Percentiles rank a stretch among this genome's conserved stretches.
These are phyloP conservation scores for Hydrolagus affinis DNA, from an alignment of 2,113 vertebrate genomes.

Conservation along the genomic window DNA sequence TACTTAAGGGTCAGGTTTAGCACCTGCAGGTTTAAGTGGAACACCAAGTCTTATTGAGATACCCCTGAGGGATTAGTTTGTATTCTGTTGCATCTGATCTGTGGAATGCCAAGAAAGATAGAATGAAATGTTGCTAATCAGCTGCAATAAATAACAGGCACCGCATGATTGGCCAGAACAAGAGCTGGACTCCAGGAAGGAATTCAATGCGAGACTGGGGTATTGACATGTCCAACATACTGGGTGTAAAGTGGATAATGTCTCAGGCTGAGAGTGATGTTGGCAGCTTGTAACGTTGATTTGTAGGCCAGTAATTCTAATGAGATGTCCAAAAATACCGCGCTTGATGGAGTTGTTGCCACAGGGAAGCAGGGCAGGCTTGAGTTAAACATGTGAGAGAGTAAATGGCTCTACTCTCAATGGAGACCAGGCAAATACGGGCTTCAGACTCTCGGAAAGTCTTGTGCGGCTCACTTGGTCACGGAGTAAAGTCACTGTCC, in stretches of 20 bases:
- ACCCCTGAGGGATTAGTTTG: too few species aligned
- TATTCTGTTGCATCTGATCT: neutral
- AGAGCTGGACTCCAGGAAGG: neutral
- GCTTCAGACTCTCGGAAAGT: too few species aligned
- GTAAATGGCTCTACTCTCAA: neutral
- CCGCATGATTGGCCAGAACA: neutral
- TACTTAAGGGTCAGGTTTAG: too few species aligned
- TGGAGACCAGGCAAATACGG: neutral
- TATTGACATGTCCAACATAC: neutral
- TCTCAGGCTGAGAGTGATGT: neutral
- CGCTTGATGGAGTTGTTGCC: neutral
- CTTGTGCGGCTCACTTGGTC: too few species aligned
- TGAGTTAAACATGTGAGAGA: neutral
- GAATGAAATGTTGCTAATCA: neutral
- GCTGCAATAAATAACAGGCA: neutral
- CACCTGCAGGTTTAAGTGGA: too few species aligned
- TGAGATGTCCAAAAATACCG: neutral
- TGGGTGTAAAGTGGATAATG: neutral
- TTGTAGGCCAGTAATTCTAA: neutral
- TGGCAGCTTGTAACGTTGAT: neutral
- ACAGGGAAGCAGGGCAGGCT: neutral
- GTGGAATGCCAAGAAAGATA: neutral
- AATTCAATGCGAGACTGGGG: neutral
- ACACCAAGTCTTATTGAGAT: too few species aligned
- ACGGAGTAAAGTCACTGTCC: too few species aligned